These are phyloP conservation scores for Mobula hypostoma DNA, from an alignment of 2,113 vertebrate genomes.

Conservation along the genomic window DNA sequence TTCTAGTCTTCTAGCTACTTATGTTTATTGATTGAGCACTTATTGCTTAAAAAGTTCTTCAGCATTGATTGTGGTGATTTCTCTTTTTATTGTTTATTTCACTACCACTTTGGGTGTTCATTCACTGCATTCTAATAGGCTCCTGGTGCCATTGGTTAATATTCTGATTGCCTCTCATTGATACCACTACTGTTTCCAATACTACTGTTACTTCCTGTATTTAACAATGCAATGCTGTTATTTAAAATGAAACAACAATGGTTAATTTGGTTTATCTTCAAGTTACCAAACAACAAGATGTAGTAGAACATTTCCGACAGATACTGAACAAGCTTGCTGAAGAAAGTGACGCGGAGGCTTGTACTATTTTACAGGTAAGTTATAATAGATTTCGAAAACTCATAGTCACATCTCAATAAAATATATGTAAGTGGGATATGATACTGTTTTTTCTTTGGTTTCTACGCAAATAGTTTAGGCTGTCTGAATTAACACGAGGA, in stretches of 20 bases:
- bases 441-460: not conserved
- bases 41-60: not conserved
- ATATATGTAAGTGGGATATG: not conserved
- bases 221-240: not conserved
- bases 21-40: not conserved
- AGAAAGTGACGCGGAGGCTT: not conserved
- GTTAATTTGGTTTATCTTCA: conserved; percentile 2
- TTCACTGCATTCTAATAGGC: not conserved
- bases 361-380: conserved; percentile 19
- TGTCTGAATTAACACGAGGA: not conserved
- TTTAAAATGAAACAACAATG: not conserved
- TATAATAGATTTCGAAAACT: not conserved
- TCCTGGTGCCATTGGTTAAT: not conserved
- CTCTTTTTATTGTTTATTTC: not conserved
- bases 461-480: not conserved
- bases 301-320: not conserved
- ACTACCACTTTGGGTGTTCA: no score
- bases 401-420: not conserved
- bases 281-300: conserved; percentile 10
- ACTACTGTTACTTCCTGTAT: not conserved
- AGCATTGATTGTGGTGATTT: not conserved
- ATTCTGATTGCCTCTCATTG: not conserved
- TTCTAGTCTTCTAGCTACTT: not conserved
- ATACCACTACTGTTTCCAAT: not conserved
- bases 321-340: not conserved